Evolutionary conservation across 2,888 invertebrate species (phyloP).

Genomic region (Ectobius pallidus): DNA sequence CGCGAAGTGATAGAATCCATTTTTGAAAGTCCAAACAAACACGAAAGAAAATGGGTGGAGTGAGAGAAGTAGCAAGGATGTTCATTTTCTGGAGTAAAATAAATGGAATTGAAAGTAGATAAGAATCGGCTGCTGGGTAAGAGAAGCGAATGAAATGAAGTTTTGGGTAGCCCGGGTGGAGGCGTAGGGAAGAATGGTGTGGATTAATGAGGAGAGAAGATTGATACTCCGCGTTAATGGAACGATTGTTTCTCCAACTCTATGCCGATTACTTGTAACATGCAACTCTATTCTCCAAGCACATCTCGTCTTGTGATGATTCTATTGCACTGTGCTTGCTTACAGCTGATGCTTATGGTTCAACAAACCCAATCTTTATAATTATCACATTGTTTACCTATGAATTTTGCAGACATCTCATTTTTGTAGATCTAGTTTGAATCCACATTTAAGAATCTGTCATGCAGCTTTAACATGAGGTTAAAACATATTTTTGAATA

Average conservation of each 20-base stretch:
- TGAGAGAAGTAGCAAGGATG: background rate
- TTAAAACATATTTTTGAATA: no score
- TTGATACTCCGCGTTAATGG: constrained; percentile 39
- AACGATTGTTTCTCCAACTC: constrained; percentile 7
- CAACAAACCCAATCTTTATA: no score
- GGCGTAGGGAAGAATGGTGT: background rate
- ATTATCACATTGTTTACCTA: no score
- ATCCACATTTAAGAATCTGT: no score
- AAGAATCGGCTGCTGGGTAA: no score
- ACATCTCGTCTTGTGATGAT: no score
- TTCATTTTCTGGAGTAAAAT: constrained; percentile 28
- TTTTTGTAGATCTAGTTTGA: no score
- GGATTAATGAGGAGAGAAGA: constrained; percentile 33
- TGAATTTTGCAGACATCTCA: no score
- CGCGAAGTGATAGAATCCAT: background rate
- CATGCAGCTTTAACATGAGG: no score
- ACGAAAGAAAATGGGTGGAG: background rate
- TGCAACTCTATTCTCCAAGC: no score
- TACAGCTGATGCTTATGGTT: no score
- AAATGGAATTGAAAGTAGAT: constrained; percentile 31
- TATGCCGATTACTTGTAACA: background rate
- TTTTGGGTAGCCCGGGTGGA: background rate
- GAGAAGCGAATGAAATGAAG: constrained; percentile 12
- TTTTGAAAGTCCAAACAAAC: constrained; percentile 1
- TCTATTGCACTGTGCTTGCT: no score